Conservation (phyloP, 2,888 invertebrate genomes). For the Cheilosia pagana region DNA sequence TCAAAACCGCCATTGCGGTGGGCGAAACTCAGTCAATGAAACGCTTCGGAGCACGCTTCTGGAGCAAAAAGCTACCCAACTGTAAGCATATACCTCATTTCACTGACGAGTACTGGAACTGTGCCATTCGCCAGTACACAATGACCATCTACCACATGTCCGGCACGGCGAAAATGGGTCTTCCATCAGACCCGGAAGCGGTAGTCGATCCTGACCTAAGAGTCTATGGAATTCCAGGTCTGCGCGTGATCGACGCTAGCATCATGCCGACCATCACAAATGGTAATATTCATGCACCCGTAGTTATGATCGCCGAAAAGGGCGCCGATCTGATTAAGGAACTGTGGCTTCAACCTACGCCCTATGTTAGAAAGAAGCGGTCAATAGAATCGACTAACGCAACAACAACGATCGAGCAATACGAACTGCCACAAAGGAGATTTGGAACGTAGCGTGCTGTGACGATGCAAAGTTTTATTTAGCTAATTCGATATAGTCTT, state of each 20-base stretch:
- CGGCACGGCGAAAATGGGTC: conserved; percentile 94
- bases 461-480: neutral
- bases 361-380: conserved; percentile 53
- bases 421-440: conserved; percentile 43
- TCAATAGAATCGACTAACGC: conserved; percentile 29
- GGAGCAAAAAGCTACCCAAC: conserved; percentile 90
- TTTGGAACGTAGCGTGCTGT: conserved; percentile 42
- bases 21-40: conserved; percentile 91
- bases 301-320: conserved; percentile 94
- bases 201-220: conserved; percentile 91
- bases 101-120: conserved; percentile 95
- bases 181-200: conserved; percentile 89
- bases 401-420: conserved; percentile 42
- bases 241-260: conserved; percentile 93
- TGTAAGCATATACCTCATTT: conserved; percentile 91
- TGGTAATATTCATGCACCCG: conserved; percentile 94
- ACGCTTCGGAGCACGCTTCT: conserved; percentile 90
- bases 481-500: neutral
- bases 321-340: conserved; percentile 92
- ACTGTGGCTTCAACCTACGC: conserved; percentile 85
- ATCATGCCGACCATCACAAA: conserved; percentile 94
- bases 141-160: conserved; percentile 95
- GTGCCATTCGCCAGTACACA: conserved; percentile 92
- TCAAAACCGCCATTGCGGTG: conserved; percentile 92
- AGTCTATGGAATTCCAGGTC: conserved; percentile 90